These are phyloP conservation scores for Podargus strigoides DNA, from an alignment of 2,797 vertebrate species.

Conservation along the genomic window DNA sequence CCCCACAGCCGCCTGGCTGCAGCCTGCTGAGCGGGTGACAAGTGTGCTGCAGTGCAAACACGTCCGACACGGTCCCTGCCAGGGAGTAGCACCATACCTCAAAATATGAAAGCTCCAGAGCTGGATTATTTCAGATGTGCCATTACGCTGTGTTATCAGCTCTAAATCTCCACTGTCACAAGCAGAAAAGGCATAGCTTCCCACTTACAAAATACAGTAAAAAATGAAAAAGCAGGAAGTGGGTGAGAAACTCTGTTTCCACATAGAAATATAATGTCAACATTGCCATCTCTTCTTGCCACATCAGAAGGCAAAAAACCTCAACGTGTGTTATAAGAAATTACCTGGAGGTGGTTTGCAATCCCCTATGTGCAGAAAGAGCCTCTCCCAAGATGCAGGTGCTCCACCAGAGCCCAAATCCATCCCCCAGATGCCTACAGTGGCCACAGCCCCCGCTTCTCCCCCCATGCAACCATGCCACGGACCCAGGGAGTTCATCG, in stretches of 20 bases:
- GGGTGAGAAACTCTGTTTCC: background rate
- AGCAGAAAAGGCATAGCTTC: background rate
- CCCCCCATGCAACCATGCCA: constrained; percentile 44
- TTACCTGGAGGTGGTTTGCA: background rate
- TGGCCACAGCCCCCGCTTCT: rapidly evolving
- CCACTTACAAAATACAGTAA: background rate
- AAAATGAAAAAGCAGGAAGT: background rate
- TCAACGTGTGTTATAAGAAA: rapidly evolving
- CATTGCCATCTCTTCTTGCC: rapidly evolving
- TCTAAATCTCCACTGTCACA: background rate
- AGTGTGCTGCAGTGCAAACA: background rate
- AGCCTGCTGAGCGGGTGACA: background rate
- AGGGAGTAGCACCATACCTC: rapidly evolving
- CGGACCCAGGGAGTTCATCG: constrained; percentile 80
- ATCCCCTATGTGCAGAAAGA: background rate
- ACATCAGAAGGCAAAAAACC: rapidly evolving
- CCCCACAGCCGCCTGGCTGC: background rate
- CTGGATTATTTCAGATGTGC: background rate
- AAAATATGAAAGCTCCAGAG: background rate
- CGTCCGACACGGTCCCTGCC: background rate
- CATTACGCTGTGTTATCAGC: rapidly evolving
- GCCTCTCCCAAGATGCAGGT: background rate
- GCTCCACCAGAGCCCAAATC: background rate
- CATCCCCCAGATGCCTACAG: background rate
- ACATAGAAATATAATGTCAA: background rate